A percentile compares a stretch with the other conserved stretches of the same genome.
These are phyloP conservation scores for Chloroceryle amazona DNA, from an alignment of 2,797 vertebrate genomes.

Conservation along the genomic window DNA sequence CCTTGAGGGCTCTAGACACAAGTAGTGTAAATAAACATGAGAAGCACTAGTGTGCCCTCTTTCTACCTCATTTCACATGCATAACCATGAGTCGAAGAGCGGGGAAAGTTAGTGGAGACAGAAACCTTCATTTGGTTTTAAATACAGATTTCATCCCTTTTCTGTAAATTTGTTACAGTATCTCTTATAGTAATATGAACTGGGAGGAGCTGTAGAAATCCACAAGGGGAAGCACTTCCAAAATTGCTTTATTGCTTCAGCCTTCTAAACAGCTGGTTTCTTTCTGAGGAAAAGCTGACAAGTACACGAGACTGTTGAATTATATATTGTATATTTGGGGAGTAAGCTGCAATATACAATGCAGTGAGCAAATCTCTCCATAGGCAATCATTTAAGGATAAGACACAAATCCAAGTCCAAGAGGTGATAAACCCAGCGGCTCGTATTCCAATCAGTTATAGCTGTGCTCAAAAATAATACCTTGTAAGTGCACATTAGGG, in stretches of 20 bases:
- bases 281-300: conserved; percentile 56
- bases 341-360: conserved; percentile 22
- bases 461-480: conserved; percentile 45
- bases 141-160: conserved; percentile 25
- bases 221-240: conserved; percentile 1
- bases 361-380: conserved; percentile 17
- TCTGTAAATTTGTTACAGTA: conserved; percentile 35
- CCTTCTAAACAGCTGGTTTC: conserved; percentile 57
- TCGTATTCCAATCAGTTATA: conserved; percentile 58
- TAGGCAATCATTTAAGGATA: conserved; percentile 33
- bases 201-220: conserved; percentile 20
- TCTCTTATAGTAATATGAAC: conserved; percentile 13
- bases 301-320: conserved; percentile 45
- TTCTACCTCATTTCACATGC: background rate
- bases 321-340: conserved; percentile 47
- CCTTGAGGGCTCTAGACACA: background rate
- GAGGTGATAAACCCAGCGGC: conserved; percentile 61
- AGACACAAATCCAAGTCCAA: conserved; percentile 58
- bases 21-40: background rate
- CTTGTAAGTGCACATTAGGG: conserved; percentile 67
- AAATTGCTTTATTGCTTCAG: conserved; percentile 34
- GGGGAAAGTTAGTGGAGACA: background rate
- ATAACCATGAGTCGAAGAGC: background rate
- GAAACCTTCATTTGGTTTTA: background rate
- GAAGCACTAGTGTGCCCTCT: background rate